Percentiles rank a stretch among this genome's conserved stretches.
These are phyloP conservation scores for Brachionus manjavacas DNA, from an alignment of 1,140 invertebrate species.

Conservation along the genomic window DNA sequence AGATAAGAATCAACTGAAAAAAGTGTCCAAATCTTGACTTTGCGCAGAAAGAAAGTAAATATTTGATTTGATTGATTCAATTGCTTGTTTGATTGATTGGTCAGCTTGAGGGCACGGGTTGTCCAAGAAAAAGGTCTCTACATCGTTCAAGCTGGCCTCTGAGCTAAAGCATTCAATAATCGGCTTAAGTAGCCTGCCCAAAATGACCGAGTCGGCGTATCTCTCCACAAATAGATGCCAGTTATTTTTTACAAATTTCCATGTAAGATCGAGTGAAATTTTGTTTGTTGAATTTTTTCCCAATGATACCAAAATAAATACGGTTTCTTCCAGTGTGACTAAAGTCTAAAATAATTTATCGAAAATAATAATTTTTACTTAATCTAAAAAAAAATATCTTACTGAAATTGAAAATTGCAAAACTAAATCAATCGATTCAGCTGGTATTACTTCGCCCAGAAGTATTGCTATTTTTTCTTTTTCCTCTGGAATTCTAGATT, in stretches of 20 bases:
- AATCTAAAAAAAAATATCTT: neutral
- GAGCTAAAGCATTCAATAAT: conserved; percentile 80
- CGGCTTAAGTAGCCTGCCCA: conserved; percentile 64
- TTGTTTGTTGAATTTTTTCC: conserved; percentile 60
- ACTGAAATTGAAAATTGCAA: conserved; percentile 77
- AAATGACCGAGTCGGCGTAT: conserved; percentile 72
- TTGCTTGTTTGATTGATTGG: conserved; percentile 70
- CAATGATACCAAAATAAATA: conserved; percentile 79
- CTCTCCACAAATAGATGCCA: conserved; percentile 68
- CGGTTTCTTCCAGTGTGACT: conserved; percentile 80
- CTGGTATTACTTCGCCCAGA: conserved; percentile 68
- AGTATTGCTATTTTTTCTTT: conserved; percentile 78
- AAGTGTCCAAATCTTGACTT: conserved; percentile 44
- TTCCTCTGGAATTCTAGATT: conserved; percentile 82
- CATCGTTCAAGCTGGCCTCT: conserved; percentile 60
- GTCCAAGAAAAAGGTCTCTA: conserved; percentile 66
- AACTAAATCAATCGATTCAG: conserved; percentile 68
- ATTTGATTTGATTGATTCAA: conserved; percentile 82
- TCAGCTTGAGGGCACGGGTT: conserved; percentile 74
- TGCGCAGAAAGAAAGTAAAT: conserved; percentile 76
- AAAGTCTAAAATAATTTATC: conserved; percentile 66
- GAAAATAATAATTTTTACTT: conserved; percentile 42
- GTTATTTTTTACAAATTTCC: conserved; percentile 83
- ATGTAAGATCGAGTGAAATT: conserved; percentile 74
- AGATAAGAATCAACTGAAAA: neutral